Conservation (phyloP, 2,113 vertebrate genomes). For the Callipepla californica region DNA sequence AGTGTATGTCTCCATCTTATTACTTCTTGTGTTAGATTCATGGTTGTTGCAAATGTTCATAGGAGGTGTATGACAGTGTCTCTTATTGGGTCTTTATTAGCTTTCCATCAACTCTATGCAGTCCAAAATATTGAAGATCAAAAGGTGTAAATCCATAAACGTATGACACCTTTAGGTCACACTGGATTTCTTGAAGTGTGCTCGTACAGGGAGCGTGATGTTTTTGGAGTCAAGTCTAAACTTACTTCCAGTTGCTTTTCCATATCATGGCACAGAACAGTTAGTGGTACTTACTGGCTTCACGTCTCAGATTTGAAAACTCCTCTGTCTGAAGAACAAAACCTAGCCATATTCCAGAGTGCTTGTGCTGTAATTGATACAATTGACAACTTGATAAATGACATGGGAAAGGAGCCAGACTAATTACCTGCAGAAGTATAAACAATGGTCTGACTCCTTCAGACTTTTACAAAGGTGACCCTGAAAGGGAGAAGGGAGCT, state of each 20-base stretch:
- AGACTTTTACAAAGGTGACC: conserved; percentile 55
- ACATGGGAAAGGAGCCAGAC: conserved; percentile 35
- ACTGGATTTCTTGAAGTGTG: neutral
- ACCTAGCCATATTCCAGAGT: neutral
- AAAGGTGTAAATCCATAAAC: accelerated
- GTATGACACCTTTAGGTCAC: neutral
- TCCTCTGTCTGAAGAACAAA: neutral
- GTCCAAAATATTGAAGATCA: neutral
- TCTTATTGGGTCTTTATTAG: neutral
- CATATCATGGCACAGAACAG: accelerated
- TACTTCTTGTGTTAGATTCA: neutral
- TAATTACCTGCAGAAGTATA: conserved; percentile 62
- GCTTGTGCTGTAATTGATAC: conserved; percentile 54
- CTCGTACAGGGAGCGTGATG: accelerated
- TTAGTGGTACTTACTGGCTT: neutral
- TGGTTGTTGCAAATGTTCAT: neutral
- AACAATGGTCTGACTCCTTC: conserved; percentile 34
- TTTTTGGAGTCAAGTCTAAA: neutral
- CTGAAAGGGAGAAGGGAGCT: conserved; percentile 54
- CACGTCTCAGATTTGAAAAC: neutral
- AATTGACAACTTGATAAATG: conserved; percentile 63
- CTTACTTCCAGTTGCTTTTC: neutral
- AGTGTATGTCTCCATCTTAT: neutral
- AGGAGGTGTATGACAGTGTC: neutral
- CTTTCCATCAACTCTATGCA: neutral